A percentile compares a stretch with the other conserved stretches of the same genome.
phyloP scores from a whole-genome alignment of 2,113 vertebrate species.

The western clawed frog (Xenopus tropicalis) region UCB_Xtro_10.0 CM004443.2:48019501-48020000 shows the following conservation, averaged over 20 bases:
- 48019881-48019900: conserved; percentile 79
- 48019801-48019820: conserved; percentile 98
- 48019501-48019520: too few species aligned
- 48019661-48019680: background rate
- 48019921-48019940: conserved; percentile 91
- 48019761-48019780: conserved; percentile 81
- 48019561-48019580: too few species aligned
- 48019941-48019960: conserved; percentile 92
- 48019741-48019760: conserved; percentile 82
- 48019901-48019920: conserved; percentile 81
- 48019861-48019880: conserved; percentile 85
- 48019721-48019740: conserved; percentile 90
- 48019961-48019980: conserved; percentile 85
- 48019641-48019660: background rate
- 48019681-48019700: background rate
- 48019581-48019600: too few species aligned
- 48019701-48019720: conserved; percentile 39
- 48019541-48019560: too few species aligned
- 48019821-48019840: conserved; percentile 78
- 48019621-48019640: too few species aligned
- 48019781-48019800: conserved; percentile 88
- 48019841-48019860: conserved; percentile 75
- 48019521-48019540: too few species aligned
- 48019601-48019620: too few species aligned
- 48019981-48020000: conserved; percentile 84